These are phyloP conservation scores for Jacana jacana DNA, from an alignment of 2,113 vertebrate genomes.

Conservation along the genomic window DNA sequence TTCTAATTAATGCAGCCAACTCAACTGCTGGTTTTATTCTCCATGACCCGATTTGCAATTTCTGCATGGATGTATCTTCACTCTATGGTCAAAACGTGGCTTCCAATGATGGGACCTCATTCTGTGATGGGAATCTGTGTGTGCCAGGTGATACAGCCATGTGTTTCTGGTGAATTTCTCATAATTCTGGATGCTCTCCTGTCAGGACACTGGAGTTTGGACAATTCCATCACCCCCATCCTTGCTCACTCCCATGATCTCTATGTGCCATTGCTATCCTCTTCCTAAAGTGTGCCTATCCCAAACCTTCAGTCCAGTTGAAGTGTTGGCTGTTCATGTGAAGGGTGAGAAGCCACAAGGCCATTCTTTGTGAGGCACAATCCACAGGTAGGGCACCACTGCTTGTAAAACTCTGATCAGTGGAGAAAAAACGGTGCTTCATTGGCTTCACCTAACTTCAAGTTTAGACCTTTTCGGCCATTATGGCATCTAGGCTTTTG, in stretches of 20 bases:
- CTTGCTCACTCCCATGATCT: not conserved
- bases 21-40: not conserved
- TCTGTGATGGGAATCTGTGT: not conserved
- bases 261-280: not conserved
- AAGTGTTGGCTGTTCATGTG: not conserved
- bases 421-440: not conserved
- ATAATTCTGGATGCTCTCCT: not conserved
- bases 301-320: not conserved
- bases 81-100: not conserved
- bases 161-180: not conserved
- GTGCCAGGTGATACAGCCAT: not conserved
- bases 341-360: not conserved
- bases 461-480: not conserved
- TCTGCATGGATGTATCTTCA: not conserved
- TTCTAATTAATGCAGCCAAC: not conserved
- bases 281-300: not conserved
- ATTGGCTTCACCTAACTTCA: not conserved
- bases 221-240: accelerated
- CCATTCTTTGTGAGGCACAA: accelerated
- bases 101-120: not conserved
- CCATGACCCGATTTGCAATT: not conserved
- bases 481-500: not conserved
- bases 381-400: not conserved
- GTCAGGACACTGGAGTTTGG: not conserved
- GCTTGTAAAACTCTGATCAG: not conserved